Evolutionary conservation across 1,140 invertebrate species (phyloP), one percentile per base, ranked within the genome.

Genomic region (Brachionus calyciflorus): DNA sequence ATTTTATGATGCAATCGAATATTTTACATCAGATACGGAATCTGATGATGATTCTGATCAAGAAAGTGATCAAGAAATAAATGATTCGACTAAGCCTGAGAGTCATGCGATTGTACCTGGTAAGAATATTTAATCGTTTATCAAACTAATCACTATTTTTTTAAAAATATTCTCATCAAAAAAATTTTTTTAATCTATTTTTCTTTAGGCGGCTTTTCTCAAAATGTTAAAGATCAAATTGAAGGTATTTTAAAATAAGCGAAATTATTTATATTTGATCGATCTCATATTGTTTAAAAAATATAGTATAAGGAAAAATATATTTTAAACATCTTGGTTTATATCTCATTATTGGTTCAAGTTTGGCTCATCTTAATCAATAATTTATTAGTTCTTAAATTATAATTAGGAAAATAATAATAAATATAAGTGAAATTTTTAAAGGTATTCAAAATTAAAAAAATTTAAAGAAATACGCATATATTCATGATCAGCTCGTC

Each of bases 1-100:
- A 30, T 73, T 73, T 21, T 73, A 73, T 73, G 69, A 73, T 73
- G 69, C 69, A 19, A 73, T 73, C 41, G 69, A 73, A 26, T 73
- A 73, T n/a, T 46, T 73, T 30, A 73, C 69, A 14, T 73, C 69
- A n/a, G 69, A 73, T 1, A 73, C 46, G 14, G 69, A 73, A 28
- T 73, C 69, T 10, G 69, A 73, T 9, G 69, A 73, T 14, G 69
- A 73, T 19, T 73, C 69, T 7, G 69, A 73, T 14, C 46, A 55
- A 37, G 69, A 73, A 19, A 73, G 69, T 51, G 69, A 73, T 46
- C 30, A 37, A 10, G 69, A 73, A 3, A n/a, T 33, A 28, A 51
- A 33, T 4, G 69, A 73, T 28, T 28, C 19, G 3, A 7, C 6
- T 19, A 49, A 49, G 48, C 24, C 44, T 51, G 17, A 37, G 14